Percentiles rank a stretch among this genome's conserved stretches.
Conservation (phyloP, 2,797 vertebrate species). For the Bucorvus abyssinicus region DNA sequence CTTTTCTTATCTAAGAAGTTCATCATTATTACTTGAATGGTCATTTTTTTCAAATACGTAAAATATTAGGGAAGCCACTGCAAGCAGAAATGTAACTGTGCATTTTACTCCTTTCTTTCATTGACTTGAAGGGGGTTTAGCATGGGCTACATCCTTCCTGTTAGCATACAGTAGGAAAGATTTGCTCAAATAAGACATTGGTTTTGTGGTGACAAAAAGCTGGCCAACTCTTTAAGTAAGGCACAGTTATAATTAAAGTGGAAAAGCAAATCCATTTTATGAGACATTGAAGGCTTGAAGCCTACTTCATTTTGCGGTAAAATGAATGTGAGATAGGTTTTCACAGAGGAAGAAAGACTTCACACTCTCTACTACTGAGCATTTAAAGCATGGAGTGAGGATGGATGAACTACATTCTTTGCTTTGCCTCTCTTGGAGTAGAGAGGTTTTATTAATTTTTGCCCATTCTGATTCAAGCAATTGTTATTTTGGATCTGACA, state of each 20-base stretch:
- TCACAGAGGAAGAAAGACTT: constrained; percentile 14
- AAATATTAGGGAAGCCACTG: neutral
- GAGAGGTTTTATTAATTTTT: constrained; percentile 17
- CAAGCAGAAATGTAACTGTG: neutral
- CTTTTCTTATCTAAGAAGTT: neutral
- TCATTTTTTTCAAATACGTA: constrained; percentile 1
- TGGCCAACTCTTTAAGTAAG: neutral
- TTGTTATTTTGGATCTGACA: neutral
- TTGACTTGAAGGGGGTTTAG: neutral
- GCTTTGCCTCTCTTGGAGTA: neutral
- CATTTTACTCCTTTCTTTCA: neutral
- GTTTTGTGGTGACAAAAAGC: neutral
- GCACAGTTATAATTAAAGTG: neutral
- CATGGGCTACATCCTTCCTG: neutral
- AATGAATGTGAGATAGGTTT: neutral
- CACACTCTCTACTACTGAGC: neutral
- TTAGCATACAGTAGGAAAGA: neutral
- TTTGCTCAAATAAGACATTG: neutral
- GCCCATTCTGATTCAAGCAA: neutral
- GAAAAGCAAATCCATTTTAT: constrained; percentile 4
- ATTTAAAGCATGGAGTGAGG: neutral
- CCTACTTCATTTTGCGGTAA: neutral
- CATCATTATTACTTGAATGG: neutral
- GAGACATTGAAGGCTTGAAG: neutral
- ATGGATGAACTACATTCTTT: constrained; percentile 8